Conservation (phyloP, 2,113 vertebrate genomes). For the Myotis brandtii region DNA sequence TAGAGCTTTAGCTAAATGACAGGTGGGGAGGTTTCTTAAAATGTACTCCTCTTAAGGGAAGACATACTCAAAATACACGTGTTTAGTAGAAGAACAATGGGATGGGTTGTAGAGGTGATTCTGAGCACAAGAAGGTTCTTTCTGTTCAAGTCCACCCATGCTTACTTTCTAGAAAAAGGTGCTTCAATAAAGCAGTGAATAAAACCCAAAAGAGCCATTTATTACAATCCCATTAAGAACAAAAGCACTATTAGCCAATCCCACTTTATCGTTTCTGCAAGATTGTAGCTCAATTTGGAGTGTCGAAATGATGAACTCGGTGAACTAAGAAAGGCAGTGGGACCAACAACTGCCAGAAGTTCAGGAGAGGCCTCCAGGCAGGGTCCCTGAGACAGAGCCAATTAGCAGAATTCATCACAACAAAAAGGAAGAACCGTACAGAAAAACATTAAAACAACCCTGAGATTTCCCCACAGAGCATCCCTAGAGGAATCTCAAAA, state of each 20-base stretch:
- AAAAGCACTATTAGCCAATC: background rate
- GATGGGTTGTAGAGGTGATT: background rate
- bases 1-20: background rate
- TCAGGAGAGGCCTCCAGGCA: background rate
- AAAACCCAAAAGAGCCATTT: background rate
- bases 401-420: background rate
- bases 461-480: background rate
- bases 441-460: background rate
- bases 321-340: background rate
- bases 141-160: background rate
- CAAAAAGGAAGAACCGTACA: background rate
- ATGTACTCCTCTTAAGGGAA: background rate
- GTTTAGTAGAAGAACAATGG: background rate
- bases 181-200: background rate
- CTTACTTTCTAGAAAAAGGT: background rate
- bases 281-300: background rate
- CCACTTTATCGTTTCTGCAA: background rate
- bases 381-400: background rate
- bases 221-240: constrained; percentile 6
- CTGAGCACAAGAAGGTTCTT: background rate
- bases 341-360: background rate
- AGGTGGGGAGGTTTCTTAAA: background rate
- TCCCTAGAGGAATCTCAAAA: background rate
- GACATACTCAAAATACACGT: background rate
- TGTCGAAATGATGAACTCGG: background rate